These are phyloP conservation scores for Microcebus ravelobensis DNA, from an alignment of 2,113 vertebrate species.

Conservation along the genomic window DNA sequence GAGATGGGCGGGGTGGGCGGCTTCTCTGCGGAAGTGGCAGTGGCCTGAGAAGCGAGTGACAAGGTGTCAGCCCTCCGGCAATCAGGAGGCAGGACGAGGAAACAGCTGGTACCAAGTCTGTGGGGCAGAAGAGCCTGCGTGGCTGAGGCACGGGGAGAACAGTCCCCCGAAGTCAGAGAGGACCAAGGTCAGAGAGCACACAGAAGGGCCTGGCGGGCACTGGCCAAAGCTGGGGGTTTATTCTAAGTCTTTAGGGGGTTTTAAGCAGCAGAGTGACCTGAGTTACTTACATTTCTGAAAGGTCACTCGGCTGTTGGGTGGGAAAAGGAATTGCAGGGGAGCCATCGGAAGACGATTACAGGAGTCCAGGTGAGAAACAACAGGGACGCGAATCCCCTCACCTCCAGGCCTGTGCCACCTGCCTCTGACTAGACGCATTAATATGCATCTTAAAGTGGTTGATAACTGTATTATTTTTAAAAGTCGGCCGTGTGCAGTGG, in stretches of 20 bases:
- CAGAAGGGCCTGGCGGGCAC: not conserved
- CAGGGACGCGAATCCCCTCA: accelerated
- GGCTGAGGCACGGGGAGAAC: not conserved
- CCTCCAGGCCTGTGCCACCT: not conserved
- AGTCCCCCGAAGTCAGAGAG: not conserved
- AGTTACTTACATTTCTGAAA: not conserved
- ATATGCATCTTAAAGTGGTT: not conserved
- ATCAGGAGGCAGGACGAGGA: not conserved
- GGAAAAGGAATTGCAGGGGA: not conserved
- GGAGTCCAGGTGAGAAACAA: not conserved
- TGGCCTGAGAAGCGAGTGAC: not conserved
- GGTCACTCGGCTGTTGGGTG: not conserved
- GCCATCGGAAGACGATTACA: not conserved
- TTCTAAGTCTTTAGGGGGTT: not conserved
- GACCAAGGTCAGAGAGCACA: not conserved
- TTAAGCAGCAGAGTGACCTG: not conserved
- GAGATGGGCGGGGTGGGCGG: not conserved
- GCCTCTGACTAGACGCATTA: not conserved
- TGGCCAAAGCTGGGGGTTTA: not conserved
- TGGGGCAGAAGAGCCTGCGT: not conserved
- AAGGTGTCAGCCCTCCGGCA: not conserved
- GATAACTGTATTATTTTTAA: not conserved
- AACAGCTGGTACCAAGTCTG: not conserved
- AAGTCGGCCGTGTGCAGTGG: too few relatives aligned
- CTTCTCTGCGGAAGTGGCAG: not conserved